Conservation (phyloP, 2,888 invertebrate species). For the Ischnura elegans region DNA sequence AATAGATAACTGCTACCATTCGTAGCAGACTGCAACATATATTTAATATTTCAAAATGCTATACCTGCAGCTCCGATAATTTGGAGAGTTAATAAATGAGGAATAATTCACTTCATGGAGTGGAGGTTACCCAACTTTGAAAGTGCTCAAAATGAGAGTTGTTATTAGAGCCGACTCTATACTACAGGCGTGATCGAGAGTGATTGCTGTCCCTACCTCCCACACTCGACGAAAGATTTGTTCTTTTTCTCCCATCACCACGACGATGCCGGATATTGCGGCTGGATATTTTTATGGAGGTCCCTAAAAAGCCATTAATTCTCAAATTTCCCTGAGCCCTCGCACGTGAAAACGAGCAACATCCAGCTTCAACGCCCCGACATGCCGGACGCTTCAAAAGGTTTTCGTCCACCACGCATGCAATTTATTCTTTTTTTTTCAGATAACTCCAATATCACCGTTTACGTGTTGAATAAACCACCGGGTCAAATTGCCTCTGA, state of each 20-base stretch:
- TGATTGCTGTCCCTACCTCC: not conserved
- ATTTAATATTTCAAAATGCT: no score
- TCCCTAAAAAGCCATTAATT: slow-evolving; percentile 4
- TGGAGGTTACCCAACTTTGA: no score
- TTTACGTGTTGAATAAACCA: not conserved
- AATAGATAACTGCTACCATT: no score
- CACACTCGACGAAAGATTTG: not conserved
- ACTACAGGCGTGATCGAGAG: not conserved
- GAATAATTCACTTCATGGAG: no score
- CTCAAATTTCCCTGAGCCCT: not conserved
- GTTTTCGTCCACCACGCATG: not conserved
- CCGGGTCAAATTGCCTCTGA: not conserved
- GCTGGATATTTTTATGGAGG: not conserved
- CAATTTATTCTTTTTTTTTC: not conserved
- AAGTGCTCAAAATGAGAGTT: not conserved
- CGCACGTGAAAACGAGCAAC: not conserved
- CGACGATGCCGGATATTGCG: not conserved
- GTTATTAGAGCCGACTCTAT: not conserved
- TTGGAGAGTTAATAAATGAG: no score
- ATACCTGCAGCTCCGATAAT: no score
- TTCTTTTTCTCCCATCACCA: not conserved
- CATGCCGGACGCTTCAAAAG: not conserved
- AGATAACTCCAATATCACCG: not conserved
- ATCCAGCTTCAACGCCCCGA: not conserved
- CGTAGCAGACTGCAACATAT: no score